A percentile compares a stretch with the other conserved stretches of the same genome.
These are phyloP conservation scores for Lasioglossum pauxillum DNA, from an alignment of 2,888 invertebrate genomes.

Conservation along the genomic window DNA sequence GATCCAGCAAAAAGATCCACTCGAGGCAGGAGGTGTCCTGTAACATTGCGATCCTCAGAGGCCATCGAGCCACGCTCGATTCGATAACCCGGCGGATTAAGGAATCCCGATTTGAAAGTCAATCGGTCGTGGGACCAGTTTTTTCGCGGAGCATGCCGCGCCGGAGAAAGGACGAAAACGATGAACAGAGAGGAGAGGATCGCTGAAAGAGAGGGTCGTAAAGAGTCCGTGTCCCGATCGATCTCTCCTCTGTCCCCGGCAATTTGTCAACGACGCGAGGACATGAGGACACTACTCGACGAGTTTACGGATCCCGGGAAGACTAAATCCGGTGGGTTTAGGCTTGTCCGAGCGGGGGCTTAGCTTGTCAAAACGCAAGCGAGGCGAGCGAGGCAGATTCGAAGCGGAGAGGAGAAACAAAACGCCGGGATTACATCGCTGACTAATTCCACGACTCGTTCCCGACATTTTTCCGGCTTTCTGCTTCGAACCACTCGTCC, in stretches of 20 bases:
- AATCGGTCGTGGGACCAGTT: conserved; percentile 54
- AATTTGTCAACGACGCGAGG: conserved; percentile 39
- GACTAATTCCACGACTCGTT: conserved; percentile 13
- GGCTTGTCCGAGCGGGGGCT: conserved; percentile 16
- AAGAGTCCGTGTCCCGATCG: conserved; percentile 28
- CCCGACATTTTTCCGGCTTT: conserved; percentile 2
- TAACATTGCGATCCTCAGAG: not conserved
- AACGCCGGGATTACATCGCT: conserved; percentile 16
- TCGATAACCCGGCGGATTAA: conserved; percentile 45
- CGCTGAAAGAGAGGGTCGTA: conserved; percentile 8
- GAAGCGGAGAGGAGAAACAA: not conserved
- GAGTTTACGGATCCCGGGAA: conserved; percentile 6
- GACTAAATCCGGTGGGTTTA: not conserved
- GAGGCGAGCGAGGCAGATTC: no score
- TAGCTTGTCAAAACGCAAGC: conserved; percentile 19
- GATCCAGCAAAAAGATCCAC: not conserved
- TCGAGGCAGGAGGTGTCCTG: not conserved
- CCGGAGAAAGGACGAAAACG: conserved; percentile 15
- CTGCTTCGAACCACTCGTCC: not conserved
- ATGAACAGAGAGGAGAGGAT: not conserved
- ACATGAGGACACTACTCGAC: not conserved
- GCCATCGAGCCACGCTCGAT: not conserved
- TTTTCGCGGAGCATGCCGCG: conserved; percentile 30
- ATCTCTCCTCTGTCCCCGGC: conserved; percentile 39
- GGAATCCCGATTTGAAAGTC: conserved; percentile 58